Evolutionary conservation across 2,888 invertebrate species (phyloP).

Genomic region (Meteorus cinctellus): DNA sequence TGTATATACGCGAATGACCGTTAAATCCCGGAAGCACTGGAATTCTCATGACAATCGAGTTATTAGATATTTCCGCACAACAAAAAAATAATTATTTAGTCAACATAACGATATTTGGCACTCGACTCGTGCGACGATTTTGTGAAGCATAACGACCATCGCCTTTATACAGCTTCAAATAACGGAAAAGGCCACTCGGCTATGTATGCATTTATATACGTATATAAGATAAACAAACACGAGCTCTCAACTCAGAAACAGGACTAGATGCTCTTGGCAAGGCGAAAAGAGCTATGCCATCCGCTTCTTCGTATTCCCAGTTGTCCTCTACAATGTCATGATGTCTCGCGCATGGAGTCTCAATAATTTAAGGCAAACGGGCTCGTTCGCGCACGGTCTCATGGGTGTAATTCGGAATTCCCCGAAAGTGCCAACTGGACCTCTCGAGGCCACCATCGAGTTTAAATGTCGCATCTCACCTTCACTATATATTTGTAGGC

Average conservation of each 20-base stretch:
- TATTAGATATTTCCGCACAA: slow-evolving; percentile 32
- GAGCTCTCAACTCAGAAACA: slow-evolving; percentile 17
- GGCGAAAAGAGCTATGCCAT: neutral
- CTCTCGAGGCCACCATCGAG: slow-evolving; percentile 30
- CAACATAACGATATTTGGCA: slow-evolving; percentile 31
- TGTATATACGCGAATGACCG: neutral
- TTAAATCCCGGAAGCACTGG: slow-evolving; percentile 32
- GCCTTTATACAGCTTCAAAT: slow-evolving; percentile 16
- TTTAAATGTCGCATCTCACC: slow-evolving; percentile 29
- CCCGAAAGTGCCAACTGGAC: slow-evolving; percentile 51
- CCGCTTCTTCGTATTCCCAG: slow-evolving; percentile 34
- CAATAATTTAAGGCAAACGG: slow-evolving; percentile 61
- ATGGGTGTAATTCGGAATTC: slow-evolving; percentile 56
- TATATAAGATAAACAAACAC: slow-evolving; percentile 2
- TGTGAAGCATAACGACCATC: slow-evolving; percentile 24
- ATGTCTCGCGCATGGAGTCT: slow-evolving; percentile 54
- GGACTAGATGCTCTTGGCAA: slow-evolving; percentile 29
- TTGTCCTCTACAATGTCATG: slow-evolving; percentile 34
- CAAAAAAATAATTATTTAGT: neutral
- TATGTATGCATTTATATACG: neutral
- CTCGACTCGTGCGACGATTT: slow-evolving; percentile 19
- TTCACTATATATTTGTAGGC: neutral
- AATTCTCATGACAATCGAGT: slow-evolving; percentile 21
- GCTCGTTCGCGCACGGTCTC: slow-evolving; percentile 52
- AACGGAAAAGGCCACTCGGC: neutral